These are phyloP conservation scores for Spialia ferax DNA, from an alignment of 2,888 invertebrate species.

Conservation along the genomic window DNA sequence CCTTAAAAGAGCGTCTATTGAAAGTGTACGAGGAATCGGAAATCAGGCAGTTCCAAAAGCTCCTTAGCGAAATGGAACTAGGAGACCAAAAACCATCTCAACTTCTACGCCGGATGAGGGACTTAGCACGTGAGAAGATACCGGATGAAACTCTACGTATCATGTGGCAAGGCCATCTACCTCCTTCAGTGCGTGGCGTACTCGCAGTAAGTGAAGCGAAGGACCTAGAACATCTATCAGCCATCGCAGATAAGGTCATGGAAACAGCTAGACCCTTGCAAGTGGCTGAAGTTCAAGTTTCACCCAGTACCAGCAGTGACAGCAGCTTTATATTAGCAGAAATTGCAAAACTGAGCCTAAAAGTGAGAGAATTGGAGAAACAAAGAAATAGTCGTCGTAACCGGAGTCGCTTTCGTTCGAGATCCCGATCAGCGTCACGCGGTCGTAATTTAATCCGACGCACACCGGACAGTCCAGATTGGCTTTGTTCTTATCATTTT, in stretches of 20 bases:
- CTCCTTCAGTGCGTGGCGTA: neutral
- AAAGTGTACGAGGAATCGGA: neutral
- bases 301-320: neutral
- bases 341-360: conserved; percentile 8
- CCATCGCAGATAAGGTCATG: neutral
- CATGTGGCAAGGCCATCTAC: too few species aligned
- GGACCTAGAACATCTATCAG: neutral
- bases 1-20: neutral
- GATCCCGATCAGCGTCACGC: conserved; percentile 1
- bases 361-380: conserved; percentile 9
- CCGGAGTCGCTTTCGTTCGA: conserved; percentile 2
- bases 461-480: neutral
- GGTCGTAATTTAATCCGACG: neutral
- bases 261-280: neutral
- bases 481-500: neutral
- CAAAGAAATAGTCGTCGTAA: conserved; percentile 1
- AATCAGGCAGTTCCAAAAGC: neutral
- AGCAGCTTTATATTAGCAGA: conserved; percentile 1
- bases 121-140: neutral
- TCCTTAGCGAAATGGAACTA: neutral
- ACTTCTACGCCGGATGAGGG: neutral
- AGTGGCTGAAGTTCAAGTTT: neutral
- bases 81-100: neutral
- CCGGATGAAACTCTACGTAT: too few species aligned
- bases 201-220: conserved; percentile 1